phyloP scores from a whole-genome alignment of 2,888 invertebrate species.

The Odontothrips loti region DNA sequence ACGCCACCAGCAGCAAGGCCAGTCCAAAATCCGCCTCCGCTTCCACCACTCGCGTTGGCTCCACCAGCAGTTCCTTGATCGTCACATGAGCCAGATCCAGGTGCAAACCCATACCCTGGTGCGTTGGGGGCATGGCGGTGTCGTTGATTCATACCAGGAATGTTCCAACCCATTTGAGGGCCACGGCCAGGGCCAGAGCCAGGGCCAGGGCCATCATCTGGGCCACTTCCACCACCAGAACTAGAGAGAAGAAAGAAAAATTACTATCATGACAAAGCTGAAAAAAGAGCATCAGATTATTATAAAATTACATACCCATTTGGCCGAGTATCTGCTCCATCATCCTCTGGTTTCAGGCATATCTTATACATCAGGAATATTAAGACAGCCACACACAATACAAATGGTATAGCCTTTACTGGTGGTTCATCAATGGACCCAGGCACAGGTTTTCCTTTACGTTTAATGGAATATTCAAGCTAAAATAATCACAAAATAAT shows the following conservation, averaged over 20 bases:
- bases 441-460: not conserved
- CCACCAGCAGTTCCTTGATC: not conserved
- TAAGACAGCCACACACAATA: too few species aligned
- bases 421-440: not conserved
- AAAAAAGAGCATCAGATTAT: too few species aligned
- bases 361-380: too few species aligned
- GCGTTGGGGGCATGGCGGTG: not conserved
- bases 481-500: not conserved
- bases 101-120: not conserved
- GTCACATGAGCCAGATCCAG: not conserved
- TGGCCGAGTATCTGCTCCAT: too few species aligned
- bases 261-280: not conserved
- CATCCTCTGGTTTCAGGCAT: too few species aligned
- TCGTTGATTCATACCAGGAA: not conserved
- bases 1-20: not conserved
- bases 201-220: not conserved
- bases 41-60: not conserved
- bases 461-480: constrained; percentile 13
- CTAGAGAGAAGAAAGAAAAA: not conserved
- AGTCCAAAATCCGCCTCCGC: not conserved
- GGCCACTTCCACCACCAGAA: not conserved
- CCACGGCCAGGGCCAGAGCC: not conserved
- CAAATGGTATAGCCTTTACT: not conserved
- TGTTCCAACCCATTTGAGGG: constrained; percentile 2
- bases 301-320: too few species aligned